Percentiles rank a stretch among this genome's conserved stretches.
These are phyloP conservation scores for Drosophila pseudoananassae DNA, from an alignment of 1,140 invertebrate genomes.

Conservation along the genomic window DNA sequence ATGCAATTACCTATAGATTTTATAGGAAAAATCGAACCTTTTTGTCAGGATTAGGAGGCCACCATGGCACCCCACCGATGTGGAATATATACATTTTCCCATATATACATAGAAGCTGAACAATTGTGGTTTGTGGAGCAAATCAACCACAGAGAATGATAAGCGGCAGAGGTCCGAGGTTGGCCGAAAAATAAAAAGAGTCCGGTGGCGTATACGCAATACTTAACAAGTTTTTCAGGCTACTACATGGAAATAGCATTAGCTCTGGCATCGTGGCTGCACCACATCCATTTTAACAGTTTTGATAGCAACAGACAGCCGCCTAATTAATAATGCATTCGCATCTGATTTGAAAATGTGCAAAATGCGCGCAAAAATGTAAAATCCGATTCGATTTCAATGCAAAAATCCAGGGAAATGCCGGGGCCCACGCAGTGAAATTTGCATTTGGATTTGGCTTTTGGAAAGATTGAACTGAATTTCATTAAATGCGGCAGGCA, in stretches of 20 bases:
- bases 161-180: conserved; percentile 22
- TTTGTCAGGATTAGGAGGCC: background rate
- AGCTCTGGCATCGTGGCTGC: conserved; percentile 2
- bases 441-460: conserved; percentile 49
- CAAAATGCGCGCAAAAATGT: conserved; percentile 40
- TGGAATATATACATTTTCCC: conserved; percentile 1
- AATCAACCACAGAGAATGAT: conserved; percentile 40
- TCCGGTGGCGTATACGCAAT: conserved; percentile 56
- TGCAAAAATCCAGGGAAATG: conserved; percentile 13
- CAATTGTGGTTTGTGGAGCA: conserved; percentile 29
- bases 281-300: conserved; percentile 46
- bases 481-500: conserved; percentile 45
- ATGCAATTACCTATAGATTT: conserved; percentile 5
- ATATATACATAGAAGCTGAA: conserved; percentile 13
- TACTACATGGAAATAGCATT: conserved; percentile 64
- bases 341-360: conserved; percentile 54
- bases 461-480: conserved; percentile 43
- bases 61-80: background rate
- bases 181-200: conserved; percentile 18
- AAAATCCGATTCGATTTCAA: conserved; percentile 33
- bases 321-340: conserved; percentile 75
- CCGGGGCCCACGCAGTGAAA: background rate
- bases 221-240: conserved; percentile 22
- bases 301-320: conserved; percentile 12
- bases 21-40: background rate